Conservation (phyloP, 2,113 vertebrate genomes). For the Herpailurus yagouaroundi region DNA sequence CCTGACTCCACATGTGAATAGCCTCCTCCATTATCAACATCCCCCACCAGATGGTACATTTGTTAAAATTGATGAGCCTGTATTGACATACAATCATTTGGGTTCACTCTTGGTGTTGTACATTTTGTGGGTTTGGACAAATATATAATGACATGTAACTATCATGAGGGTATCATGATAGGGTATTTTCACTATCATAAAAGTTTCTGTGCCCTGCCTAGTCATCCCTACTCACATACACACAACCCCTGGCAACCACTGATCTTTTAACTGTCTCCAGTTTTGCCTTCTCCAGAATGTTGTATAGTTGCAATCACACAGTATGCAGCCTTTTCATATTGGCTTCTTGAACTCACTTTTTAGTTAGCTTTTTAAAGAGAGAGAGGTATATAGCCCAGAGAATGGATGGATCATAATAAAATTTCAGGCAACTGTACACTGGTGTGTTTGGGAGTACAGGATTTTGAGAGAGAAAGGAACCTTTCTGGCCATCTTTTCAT, state of each 20-base stretch:
- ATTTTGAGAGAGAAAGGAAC: not conserved
- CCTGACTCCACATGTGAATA: not conserved
- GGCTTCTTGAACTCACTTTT: not conserved
- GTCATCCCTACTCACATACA: not conserved
- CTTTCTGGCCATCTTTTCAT: not conserved
- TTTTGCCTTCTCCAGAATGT: not conserved
- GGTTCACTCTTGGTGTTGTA: not conserved
- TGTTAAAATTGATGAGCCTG: not conserved
- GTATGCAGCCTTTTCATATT: not conserved
- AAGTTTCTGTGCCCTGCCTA: not conserved
- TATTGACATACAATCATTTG: not conserved
- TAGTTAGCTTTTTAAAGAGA: not conserved
- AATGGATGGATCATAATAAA: not conserved
- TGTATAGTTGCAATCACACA: not conserved
- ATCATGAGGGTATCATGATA: not conserved
- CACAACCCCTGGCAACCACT: not conserved
- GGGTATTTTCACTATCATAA: not conserved
- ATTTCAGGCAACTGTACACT: not conserved
- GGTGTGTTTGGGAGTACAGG: not conserved
- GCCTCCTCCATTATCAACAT: not conserved
- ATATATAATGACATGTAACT: not conserved
- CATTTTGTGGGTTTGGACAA: not conserved
- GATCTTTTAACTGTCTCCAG: not conserved
- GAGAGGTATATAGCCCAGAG: not conserved
- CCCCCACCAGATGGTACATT: not conserved